These are phyloP conservation scores for Helicoverpa assulta DNA, from an alignment of 2,888 invertebrate genomes.

Conservation along the genomic window DNA sequence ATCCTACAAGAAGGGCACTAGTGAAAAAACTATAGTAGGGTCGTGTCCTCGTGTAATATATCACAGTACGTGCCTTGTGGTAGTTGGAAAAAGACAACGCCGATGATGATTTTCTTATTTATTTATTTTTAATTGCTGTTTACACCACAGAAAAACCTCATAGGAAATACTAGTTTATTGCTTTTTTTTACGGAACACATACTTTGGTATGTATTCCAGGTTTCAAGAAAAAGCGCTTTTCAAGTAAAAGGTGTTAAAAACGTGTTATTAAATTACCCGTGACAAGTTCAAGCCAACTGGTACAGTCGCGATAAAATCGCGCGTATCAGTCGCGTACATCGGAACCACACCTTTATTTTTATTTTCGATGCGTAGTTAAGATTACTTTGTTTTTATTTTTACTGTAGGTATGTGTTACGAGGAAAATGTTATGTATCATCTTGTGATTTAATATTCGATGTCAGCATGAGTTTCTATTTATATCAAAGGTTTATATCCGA, in stretches of 20 bases:
- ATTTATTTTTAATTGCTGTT: too few relatives aligned
- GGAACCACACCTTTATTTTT: slow-evolving; percentile 36
- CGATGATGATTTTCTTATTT: too few relatives aligned
- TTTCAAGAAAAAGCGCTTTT: not conserved
- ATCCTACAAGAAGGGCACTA: too few relatives aligned
- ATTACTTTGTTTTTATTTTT: slow-evolving; percentile 21
- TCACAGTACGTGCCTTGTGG: too few relatives aligned
- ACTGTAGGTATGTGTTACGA: not conserved
- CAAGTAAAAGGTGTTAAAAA: not conserved
- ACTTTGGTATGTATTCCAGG: not conserved
- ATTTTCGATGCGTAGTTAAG: slow-evolving; percentile 14
- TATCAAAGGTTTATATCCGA: not conserved
- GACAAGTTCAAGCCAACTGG: slow-evolving; percentile 14
- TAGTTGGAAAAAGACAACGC: too few relatives aligned
- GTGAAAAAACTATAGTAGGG: too few relatives aligned
- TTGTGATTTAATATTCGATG: not conserved
- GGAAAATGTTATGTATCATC: not conserved
- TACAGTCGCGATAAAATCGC: slow-evolving; percentile 2
- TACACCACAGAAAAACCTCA: too few relatives aligned
- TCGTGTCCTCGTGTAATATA: too few relatives aligned
- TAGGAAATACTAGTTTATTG: too few relatives aligned
- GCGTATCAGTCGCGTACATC: slow-evolving; percentile 33
- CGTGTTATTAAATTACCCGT: slow-evolving; percentile 3
- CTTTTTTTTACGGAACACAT: too few relatives aligned
- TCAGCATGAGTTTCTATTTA: slow-evolving; percentile 5